Evolutionary conservation across 2,113 vertebrate species (phyloP).

Genomic region (Columbina picui): DNA sequence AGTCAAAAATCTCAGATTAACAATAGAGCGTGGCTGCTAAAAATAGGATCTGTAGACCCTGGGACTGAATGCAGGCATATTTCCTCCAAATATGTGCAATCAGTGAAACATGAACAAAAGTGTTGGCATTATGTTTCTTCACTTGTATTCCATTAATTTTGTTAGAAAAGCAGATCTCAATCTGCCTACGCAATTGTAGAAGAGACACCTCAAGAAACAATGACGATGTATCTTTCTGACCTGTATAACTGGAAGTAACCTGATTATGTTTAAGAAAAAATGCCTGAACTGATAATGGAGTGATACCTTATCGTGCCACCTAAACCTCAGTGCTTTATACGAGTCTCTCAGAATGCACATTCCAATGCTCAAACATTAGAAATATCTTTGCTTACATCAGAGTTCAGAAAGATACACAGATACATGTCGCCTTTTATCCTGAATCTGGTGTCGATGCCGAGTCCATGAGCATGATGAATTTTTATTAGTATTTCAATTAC

Average conservation of each 20-base stretch:
- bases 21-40: conserved; percentile 67
- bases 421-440: background rate
- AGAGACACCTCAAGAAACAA: background rate
- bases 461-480: background rate
- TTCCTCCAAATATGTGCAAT: conserved; percentile 1
- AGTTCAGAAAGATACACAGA: background rate
- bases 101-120: conserved; percentile 8
- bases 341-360: background rate
- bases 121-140: background rate
- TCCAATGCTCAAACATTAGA: background rate
- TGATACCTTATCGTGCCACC: too few species aligned
- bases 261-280: background rate
- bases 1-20: conserved; percentile 72
- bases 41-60: conserved; percentile 66
- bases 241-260: background rate
- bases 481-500: background rate
- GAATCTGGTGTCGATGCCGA: background rate
- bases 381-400: background rate
- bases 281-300: background rate
- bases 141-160: background rate
- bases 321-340: background rate
- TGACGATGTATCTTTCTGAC: rapidly evolving
- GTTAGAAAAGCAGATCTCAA: background rate
- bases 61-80: background rate
- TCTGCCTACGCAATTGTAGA: background rate